A percentile compares a stretch with the other conserved stretches of the same genome.
Conservation (phyloP, 2,797 vertebrate genomes). For the Myioborus miniatus region DNA sequence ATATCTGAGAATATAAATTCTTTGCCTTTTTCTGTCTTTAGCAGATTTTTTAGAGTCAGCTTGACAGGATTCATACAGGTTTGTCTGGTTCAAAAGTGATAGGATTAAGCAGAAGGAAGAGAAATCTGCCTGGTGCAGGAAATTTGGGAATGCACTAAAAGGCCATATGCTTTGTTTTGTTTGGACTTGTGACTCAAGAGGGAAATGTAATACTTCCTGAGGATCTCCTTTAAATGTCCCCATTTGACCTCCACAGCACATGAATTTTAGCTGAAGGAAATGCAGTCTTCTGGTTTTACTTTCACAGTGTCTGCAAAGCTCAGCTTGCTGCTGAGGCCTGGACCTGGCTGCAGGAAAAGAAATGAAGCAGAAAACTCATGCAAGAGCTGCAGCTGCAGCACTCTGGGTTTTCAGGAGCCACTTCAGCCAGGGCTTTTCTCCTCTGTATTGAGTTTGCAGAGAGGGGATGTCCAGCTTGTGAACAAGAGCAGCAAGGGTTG, state of each 20-base stretch:
- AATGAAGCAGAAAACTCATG: background rate
- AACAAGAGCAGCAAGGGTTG: background rate
- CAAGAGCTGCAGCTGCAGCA: background rate
- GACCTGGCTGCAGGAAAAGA: background rate
- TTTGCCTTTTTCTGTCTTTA: background rate
- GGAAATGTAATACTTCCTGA: constrained; percentile 59
- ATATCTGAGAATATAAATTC: background rate
- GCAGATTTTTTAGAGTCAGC: background rate
- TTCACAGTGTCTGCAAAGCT: background rate
- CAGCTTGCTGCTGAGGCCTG: background rate
- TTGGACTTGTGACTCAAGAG: constrained; percentile 41
- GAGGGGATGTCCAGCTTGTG: background rate
- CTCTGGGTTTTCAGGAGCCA: background rate
- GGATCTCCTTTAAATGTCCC: constrained; percentile 55
- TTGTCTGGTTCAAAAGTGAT: background rate
- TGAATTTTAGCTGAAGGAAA: background rate
- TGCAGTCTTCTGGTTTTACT: constrained; percentile 27
- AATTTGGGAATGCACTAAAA: constrained; percentile 32
- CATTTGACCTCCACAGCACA: constrained; percentile 40
- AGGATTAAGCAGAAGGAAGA: constrained; percentile 1
- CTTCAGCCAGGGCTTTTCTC: background rate
- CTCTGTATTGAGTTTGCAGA: background rate
- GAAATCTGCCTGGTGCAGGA: constrained; percentile 45
- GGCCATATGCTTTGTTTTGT: constrained; percentile 55
- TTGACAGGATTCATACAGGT: background rate